Evolutionary conservation across 53 echinoderm and acorn worm genomes (phyloP), one percentile per base, ranked within the genome.

Genomic region (Arbacia lixula): DNA sequence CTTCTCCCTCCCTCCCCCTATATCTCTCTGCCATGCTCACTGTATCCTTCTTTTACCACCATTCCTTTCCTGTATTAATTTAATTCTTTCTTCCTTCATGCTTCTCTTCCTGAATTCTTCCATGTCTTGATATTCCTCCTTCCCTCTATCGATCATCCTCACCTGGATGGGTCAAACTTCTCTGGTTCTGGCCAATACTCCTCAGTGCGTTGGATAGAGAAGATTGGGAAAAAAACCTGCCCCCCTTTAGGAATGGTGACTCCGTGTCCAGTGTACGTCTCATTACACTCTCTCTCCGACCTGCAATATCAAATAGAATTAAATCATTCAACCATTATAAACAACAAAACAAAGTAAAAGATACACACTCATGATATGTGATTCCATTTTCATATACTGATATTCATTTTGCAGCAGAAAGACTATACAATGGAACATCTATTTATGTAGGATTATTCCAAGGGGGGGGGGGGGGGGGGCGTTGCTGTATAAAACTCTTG

Each of bases 141-240:
- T 29, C 58, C 58, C 19, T 34, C 11, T 33, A 3, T 34, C 29
- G n/a, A n/a, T n/a, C 29, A 69, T 14, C 14, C 66, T 42, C 36
- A 74, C 74, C 74, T 74, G 8, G 50, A 50, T 72, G 74, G 74
- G 30, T 74, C 53, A 34, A 74, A 74, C 53, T 74, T 53, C 53
- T 53, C 35, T 32, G 74, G 93, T 20, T 93, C 73, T 1, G 87
- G 84, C 87, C 89, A 93, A 6, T 87, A 36, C 16, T 87, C 51
- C 19, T 84, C 61, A 37, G 87, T 72, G 12, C 72, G 85, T 25
- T 93, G 93, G 50, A 93, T 85, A 4, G 58, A 36, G 84, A 68
- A 87, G 78, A 86, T 52, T 17, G 90, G 68, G 21, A 93, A 55
- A 17, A 43, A 28, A 6, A 87, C 21, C 19, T 77, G 46, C n/a